A percentile compares a stretch with the other conserved stretches of the same genome.
phyloP scores from a whole-genome alignment of 2,113 vertebrate species.

The Ammospiza nelsoni region DNA sequence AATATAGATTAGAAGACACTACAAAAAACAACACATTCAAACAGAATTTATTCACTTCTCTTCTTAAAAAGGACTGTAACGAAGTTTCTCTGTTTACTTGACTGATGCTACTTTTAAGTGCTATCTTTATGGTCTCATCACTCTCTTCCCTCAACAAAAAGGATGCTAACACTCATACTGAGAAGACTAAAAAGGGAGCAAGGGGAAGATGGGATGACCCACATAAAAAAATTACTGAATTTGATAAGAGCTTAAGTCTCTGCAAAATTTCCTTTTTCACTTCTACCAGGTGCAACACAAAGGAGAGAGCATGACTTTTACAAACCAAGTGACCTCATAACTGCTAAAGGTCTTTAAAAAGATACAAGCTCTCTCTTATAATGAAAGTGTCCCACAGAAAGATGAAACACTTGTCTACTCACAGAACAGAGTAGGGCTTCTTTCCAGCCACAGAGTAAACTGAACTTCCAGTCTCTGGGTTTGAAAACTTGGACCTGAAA shows the following conservation, averaged over 20 bases:
- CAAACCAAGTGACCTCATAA: not conserved
- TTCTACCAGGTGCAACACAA: not conserved
- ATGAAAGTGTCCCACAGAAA: not conserved
- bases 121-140: not conserved
- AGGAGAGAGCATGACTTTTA: not conserved
- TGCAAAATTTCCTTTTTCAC: not conserved
- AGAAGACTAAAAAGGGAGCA: not conserved
- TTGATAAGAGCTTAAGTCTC: not conserved
- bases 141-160: not conserved
- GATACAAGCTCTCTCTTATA: not conserved
- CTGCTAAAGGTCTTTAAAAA: not conserved
- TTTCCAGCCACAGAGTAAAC: constrained; percentile 5
- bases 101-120: not conserved
- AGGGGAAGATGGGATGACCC: not conserved
- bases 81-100: not conserved
- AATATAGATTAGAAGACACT: not conserved
- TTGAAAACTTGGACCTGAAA: not conserved
- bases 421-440: not conserved
- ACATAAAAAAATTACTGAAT: not conserved
- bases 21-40: not conserved
- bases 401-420: not conserved
- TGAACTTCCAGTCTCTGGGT: not conserved
- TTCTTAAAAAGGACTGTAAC: not conserved
- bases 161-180: not conserved
- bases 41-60: not conserved